Evolutionary conservation across 2,113 vertebrate genomes (phyloP), one percentile per base, ranked within the genome.

Genomic region (Phalacrocorax pelagicus): DNA sequence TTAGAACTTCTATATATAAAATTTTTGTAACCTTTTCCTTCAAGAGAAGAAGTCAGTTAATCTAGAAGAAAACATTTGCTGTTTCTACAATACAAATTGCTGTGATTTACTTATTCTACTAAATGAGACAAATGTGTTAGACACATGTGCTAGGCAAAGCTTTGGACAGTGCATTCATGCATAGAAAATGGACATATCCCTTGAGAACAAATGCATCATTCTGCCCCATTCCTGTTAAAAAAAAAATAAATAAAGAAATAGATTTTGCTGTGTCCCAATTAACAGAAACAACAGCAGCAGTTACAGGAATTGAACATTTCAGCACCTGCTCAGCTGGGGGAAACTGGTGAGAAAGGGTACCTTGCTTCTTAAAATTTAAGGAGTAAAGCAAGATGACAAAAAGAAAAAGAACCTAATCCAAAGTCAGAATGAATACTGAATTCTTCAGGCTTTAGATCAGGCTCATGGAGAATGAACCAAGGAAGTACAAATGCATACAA

Each of bases 41-140:
- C 15, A 46, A 65, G 19, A 44, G 82, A 77, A 78, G 0, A 86
- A 65, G 9, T 29, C 61, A 55, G 7, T 59, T 57, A 62, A 46
- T 54, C 4, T 27, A 74, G 36, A n/a, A 80, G 22, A 74, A 38
- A 27, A 5, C 0, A 34, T 16, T 22, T 0, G 0, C 24, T 75
- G 0, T 67, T 94, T 61, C 30, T 77, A 58, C 11, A 71, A 24
- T 42, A 42, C 19, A 73, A 77, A 11, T 54, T 84, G 13, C 18
- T 77, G 26, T 70, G 54, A 95, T 82, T 85, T 82, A 91, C 73
- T 87, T 87, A 81, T 67, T 89, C 40, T 94, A 54, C 38, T 65
- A 70, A 51, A 90, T 75, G 63, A 92, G 66, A 94, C 40, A 92
- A 95, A 94, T 70, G 46, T 77, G 58, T 80, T 70, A 70, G 92